Percentiles rank a stretch among this genome's conserved stretches.
These are phyloP conservation scores for Strix occidentalis DNA, from an alignment of 2,797 vertebrate genomes.

Conservation along the genomic window DNA sequence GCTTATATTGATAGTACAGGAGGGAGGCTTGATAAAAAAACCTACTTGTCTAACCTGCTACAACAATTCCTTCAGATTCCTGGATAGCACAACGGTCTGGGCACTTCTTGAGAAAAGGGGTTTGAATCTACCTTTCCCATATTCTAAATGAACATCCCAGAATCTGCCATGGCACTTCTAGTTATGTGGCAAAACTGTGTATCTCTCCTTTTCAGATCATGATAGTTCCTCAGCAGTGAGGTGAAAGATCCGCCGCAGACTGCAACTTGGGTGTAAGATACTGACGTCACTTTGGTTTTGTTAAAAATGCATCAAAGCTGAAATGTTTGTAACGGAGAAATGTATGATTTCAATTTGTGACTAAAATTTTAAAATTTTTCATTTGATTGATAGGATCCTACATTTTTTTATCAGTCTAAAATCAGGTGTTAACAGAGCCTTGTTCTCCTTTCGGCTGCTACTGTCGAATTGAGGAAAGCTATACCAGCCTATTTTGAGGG, in stretches of 20 bases:
- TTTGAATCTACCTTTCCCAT: background rate
- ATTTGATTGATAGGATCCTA: background rate
- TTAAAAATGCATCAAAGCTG: background rate
- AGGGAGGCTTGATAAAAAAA: background rate
- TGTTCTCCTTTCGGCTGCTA: background rate
- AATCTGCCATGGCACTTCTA: background rate
- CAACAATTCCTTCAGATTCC: background rate
- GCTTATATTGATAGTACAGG: background rate
- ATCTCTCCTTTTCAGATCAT: background rate
- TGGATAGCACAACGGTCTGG: background rate
- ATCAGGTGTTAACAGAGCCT: background rate
- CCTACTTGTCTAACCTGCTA: background rate
- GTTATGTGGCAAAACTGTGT: background rate
- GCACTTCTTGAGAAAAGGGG: background rate
- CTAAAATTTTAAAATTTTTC: accelerated
- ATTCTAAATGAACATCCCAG: background rate
- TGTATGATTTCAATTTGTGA: background rate
- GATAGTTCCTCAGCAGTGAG: background rate
- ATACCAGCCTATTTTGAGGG: background rate
- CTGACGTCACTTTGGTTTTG: background rate
- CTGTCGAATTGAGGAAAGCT: background rate
- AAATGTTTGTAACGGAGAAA: background rate
- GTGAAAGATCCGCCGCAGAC: background rate
- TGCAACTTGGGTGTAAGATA: background rate
- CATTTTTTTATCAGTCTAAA: background rate